A percentile compares a stretch with the other conserved stretches of the same genome.
These are phyloP conservation scores for Nibea albiflora DNA, from an alignment of 2,113 vertebrate species.

Conservation along the genomic window DNA sequence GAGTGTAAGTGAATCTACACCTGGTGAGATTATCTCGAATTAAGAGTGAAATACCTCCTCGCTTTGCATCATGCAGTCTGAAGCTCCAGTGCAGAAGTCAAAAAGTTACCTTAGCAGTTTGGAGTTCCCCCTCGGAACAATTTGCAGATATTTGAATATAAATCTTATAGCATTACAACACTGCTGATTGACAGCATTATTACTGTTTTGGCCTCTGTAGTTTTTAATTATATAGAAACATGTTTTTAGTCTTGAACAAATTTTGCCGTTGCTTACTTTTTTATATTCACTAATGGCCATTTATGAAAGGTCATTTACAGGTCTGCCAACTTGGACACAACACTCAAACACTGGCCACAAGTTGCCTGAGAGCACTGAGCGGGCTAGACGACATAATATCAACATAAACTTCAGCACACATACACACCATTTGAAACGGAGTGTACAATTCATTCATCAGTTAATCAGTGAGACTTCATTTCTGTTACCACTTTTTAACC, in stretches of 20 bases:
- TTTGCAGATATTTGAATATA: neutral
- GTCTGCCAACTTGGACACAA: neutral
- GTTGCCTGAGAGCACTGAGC: neutral
- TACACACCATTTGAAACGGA: neutral
- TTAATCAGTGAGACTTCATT: too few species aligned
- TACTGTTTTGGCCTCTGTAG: neutral
- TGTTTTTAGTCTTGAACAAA: neutral
- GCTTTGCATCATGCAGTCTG: constrained; percentile 28
- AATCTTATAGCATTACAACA: neutral
- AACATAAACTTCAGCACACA: neutral
- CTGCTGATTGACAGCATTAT: neutral
- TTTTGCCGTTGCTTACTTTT: neutral
- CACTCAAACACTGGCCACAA: neutral
- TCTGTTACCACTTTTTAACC: too few species aligned
- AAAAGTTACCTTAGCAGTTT: neutral
- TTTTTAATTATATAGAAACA: neutral
- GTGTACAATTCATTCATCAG: neutral
- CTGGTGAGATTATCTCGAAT: constrained; percentile 31
- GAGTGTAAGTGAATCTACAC: constrained; percentile 25
- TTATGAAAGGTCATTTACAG: neutral
- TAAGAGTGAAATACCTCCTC: constrained; percentile 27
- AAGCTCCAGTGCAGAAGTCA: neutral
- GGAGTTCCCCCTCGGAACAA: too few species aligned
- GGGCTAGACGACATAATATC: neutral
- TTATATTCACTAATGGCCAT: neutral